These are phyloP conservation scores for Laticauda laticaudata DNA, from an alignment of 2,113 vertebrate species.

Conservation along the genomic window DNA sequence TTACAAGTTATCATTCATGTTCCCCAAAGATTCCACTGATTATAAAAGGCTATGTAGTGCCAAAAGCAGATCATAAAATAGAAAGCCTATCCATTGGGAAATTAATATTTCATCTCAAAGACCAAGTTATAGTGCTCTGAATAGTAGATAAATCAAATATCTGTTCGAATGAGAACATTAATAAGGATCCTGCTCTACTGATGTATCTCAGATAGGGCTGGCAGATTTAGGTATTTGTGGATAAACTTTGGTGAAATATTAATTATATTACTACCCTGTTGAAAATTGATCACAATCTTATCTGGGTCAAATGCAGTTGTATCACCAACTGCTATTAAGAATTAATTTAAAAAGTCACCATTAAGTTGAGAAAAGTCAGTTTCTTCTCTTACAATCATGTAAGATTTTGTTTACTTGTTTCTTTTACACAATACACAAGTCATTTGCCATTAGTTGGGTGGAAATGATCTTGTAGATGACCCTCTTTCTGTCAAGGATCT, in stretches of 20 bases:
- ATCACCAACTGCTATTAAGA: background rate
- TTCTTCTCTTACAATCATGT: background rate
- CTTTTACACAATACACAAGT: background rate
- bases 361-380: background rate
- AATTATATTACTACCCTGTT: background rate
- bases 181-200: slow-evolving; percentile 9
- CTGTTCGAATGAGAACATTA: slow-evolving; percentile 1
- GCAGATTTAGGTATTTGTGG: slow-evolving; percentile 32
- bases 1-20: background rate
- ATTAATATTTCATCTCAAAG: slow-evolving; percentile 1
- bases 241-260: background rate
- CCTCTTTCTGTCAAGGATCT: too few species aligned
- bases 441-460: background rate
- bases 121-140: background rate
- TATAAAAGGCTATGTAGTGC: slow-evolving; percentile 6
- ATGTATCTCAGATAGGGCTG: slow-evolving; percentile 30
- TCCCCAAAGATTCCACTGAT: background rate
- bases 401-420: background rate
- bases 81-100: background rate
- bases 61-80: slow-evolving; percentile 2
- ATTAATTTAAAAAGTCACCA: background rate
- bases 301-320: background rate
- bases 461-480: too few species aligned
- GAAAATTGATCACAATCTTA: background rate
- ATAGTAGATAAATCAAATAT: slow-evolving; percentile 29